These are phyloP conservation scores for Heliothis virescens DNA, from an alignment of 1,140 invertebrate genomes.

Conservation along the genomic window DNA sequence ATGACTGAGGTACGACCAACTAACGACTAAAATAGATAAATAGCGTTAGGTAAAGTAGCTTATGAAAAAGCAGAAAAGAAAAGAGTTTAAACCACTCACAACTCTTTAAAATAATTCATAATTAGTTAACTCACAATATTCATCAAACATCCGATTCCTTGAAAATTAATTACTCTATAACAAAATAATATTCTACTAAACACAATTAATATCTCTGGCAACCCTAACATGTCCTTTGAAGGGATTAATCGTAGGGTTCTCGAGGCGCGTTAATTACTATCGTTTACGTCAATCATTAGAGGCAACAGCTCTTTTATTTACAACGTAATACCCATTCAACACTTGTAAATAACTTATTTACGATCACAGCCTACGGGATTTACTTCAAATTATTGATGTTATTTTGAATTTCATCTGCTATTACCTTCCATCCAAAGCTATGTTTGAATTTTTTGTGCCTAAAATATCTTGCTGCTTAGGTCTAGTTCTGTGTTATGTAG, in stretches of 20 bases:
- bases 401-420: constrained; percentile 1
- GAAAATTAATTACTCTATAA: background rate
- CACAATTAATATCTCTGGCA: constrained; percentile 32
- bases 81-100: too few relatives aligned
- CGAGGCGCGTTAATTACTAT: constrained; percentile 66
- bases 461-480: too few relatives aligned
- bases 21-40: too few relatives aligned
- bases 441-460: background rate
- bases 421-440: background rate
- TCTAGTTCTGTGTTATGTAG: too few relatives aligned
- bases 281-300: constrained; percentile 63
- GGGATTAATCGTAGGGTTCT: constrained; percentile 59
- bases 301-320: constrained; percentile 63
- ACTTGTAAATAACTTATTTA: constrained; percentile 54
- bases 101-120: too few relatives aligned
- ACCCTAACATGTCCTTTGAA: constrained; percentile 64
- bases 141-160: background rate
- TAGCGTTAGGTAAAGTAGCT: too few relatives aligned
- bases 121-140: too few relatives aligned
- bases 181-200: background rate
- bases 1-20: too few relatives aligned
- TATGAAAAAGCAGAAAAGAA: too few relatives aligned
- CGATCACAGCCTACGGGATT: constrained; percentile 19
- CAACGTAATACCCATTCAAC: constrained; percentile 53
- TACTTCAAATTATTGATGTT: background rate